Base-by-base conservation (phyloP, 2,797 vertebrate genomes). In the Acanthopagrus latus region DNA sequence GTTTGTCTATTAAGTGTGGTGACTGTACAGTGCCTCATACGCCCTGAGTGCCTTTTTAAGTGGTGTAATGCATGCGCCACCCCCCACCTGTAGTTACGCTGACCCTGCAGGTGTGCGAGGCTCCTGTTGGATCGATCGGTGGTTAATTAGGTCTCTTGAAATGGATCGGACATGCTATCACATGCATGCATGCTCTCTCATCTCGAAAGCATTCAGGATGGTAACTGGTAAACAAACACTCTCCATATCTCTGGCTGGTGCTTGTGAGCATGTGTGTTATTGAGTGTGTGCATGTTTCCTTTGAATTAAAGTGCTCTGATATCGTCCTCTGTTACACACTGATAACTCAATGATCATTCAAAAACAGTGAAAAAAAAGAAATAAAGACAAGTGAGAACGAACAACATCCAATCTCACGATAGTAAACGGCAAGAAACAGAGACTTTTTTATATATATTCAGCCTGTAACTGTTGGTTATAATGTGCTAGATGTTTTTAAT, bases 111-210 rank as follows among this genome's bases (percentile, higher is more conserved):
- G 74, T 88, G 76, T 86, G 80, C 86, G 66, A 60, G 80, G n/a
- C 64, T 81, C 62, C 76, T 73, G 76, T 41, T 59, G 55, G 76
- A 91, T 90, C 47, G 18, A 91, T 91, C 73, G 12, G 52, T 63
- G 56, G 64, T 88, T 91, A 89, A 92, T 93, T 87, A 86, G 73
- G 64, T 82, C 71, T 82, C 77, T 81, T 81, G 65, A 86, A 87
- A 81, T 71, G 44, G 67, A 88, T 83, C 56, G 48, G 75, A 80
- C 76, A 71, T 82, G 78, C 63, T 84, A 78, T 83, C 82, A 73
- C 84, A 86, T 18, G 27, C 64, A 33, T 64, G 64, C 71, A 54
- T 55, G 50, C 62, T 64, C 71, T 81, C 64, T 72, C 48, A 27
- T 56, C 60, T 46, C 29, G 38, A 46, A 63, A 51, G 58, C 71